Conservation (phyloP, 2,888 invertebrate genomes). For the Cerastoderma edule region DNA sequence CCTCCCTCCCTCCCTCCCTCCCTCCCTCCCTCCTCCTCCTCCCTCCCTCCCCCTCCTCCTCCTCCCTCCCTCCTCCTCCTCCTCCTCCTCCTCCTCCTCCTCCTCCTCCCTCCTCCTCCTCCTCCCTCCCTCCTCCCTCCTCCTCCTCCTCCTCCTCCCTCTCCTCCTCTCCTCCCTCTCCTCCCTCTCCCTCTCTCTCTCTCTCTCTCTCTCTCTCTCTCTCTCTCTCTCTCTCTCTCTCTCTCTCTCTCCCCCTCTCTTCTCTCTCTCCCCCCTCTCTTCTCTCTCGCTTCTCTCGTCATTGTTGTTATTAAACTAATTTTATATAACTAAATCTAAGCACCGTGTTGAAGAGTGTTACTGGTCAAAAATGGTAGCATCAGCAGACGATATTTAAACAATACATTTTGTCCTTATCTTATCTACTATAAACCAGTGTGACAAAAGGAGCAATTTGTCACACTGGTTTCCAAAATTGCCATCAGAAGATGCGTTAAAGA, state of each 20-base stretch:
- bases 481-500: no score
- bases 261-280: constrained; percentile 1
- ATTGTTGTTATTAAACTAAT: no score
- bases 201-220: neutral
- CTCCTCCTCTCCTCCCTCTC: neutral
- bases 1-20: neutral
- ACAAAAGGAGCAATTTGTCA: no score
- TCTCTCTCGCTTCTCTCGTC: neutral
- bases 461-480: no score
- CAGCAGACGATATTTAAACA: no score
- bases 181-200: neutral
- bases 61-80: neutral
- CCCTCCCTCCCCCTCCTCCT: neutral
- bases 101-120: neutral
- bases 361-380: no score
- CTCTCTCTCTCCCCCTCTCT: neutral
- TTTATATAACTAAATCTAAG: no score
- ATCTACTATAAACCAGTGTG: no score
- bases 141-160: neutral
- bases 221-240: neutral
- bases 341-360: no score
- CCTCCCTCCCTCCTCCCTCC: neutral
- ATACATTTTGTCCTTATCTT: no score
- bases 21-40: neutral
- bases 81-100: neutral